Evolutionary conservation across 2,888 invertebrate species (phyloP), one percentile per base, ranked within the genome.

Genomic region (Opisthograptis luteolata): DNA sequence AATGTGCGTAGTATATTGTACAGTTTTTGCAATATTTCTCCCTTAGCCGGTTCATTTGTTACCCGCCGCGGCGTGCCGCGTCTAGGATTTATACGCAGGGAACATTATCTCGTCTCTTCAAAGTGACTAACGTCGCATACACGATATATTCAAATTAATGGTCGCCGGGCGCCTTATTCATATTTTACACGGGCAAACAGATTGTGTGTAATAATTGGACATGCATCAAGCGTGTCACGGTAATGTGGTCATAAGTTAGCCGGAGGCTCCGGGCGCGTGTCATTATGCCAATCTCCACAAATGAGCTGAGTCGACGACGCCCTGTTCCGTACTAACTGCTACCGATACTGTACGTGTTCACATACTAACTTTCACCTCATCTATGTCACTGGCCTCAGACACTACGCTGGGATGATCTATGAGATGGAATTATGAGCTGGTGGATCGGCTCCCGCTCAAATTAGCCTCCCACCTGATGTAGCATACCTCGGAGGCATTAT

Each of bases 161-260:
- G 75, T 54, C 63, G 60, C 60, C 62, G 62, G 68, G 73, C 70
- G 70, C 72, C 76, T 81, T 79, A 82, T 86, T 85, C 83, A 87
- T 88, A 87, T 86, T 86, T 86, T 85, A 85, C 84, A 68, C 74
- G 71, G 70, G 76, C 75, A 75, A 82, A 84, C 78, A 85, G 80
- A 87, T 86, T 84, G 85, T 86, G 69, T 78, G 84, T 83, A 83
- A 82, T 88, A 88, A 88, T 88, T 87, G 87, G 86, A 86, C 84
- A 85, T 81, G 84, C 82, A 87, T 87, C 88, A 87, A 79, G 79
- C 79, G 74, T 83, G 87, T 85, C 82, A 79, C 74, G 73, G 79
- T 87, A 87, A 89, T 89, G 80, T 76, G 85, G 79, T 73, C 83
- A 79, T 88, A 87, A 72, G 85, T 87, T 81, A 87, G 82, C 68